phyloP scores from a whole-genome alignment of 2,888 invertebrate genomes.

The Acleris holmiana region DNA sequence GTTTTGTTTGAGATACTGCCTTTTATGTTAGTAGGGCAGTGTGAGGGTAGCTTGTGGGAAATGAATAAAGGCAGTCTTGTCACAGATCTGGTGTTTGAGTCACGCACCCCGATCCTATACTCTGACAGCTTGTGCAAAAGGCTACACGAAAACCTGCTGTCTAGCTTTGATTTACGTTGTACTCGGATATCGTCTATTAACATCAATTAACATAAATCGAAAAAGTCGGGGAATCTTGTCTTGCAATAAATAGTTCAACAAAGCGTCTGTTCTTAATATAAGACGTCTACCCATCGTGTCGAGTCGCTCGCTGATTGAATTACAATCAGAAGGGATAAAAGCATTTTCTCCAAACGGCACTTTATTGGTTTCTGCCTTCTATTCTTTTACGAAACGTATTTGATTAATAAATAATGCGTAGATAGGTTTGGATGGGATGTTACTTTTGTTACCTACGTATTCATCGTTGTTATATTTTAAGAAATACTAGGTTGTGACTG shows the following conservation, averaged over 20 bases:
- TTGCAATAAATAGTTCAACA: not conserved
- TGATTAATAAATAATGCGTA: conserved; percentile 3
- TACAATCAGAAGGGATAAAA: conserved; percentile 43
- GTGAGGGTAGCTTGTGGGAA: no score
- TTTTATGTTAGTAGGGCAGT: no score
- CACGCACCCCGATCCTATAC: no score
- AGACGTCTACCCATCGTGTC: conserved; percentile 13
- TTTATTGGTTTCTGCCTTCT: conserved; percentile 19
- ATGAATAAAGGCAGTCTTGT: no score
- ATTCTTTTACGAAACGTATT: conserved; percentile 1
- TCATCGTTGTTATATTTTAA: not conserved
- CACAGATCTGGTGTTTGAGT: no score
- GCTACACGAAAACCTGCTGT: no score
- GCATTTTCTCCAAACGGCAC: conserved; percentile 10
- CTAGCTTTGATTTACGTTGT: no score
- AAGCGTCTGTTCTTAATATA: conserved; percentile 14
- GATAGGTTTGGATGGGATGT: not conserved
- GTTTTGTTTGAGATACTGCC: no score
- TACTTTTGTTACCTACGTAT: not conserved
- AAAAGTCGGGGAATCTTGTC: not conserved
- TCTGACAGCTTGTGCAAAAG: no score
- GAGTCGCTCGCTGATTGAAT: conserved; percentile 45
- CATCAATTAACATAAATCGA: conserved; percentile 1
- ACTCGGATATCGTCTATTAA: not conserved
- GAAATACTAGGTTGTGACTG: no score